phyloP scores from a whole-genome alignment of 2,113 vertebrate species.

The Strigops habroptila region DNA sequence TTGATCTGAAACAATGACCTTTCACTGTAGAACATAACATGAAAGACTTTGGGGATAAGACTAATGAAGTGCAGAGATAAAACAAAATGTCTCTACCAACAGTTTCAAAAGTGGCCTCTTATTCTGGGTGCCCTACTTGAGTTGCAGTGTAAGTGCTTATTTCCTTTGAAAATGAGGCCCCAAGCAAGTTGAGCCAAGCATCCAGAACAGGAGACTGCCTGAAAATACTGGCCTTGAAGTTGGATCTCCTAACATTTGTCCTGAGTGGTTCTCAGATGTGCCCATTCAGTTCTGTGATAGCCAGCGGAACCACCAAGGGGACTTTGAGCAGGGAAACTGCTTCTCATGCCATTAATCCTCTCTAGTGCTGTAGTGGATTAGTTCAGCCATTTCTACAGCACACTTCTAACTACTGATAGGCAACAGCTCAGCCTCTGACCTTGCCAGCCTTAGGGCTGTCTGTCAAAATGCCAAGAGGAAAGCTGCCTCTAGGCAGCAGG shows the following conservation, averaged over 20 bases:
- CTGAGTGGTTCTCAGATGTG: not conserved
- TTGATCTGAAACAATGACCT: constrained; percentile 20
- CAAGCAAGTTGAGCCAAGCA: not conserved
- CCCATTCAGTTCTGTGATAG: not conserved
- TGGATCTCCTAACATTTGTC: not conserved
- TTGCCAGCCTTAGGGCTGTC: not conserved
- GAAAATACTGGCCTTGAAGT: not conserved
- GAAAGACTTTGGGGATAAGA: constrained; percentile 19
- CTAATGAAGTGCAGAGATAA: constrained; percentile 25
- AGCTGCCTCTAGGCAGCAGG: not conserved
- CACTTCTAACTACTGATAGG: not conserved
- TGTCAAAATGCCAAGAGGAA: not conserved
- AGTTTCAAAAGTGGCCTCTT: constrained; percentile 1
- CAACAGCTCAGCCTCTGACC: not conserved
- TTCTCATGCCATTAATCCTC: not conserved
- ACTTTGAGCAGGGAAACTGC: not conserved
- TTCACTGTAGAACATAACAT: not conserved
- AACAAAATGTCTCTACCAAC: not conserved
- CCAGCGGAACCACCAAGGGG: not conserved
- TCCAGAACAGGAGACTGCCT: not conserved
- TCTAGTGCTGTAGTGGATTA: not conserved
- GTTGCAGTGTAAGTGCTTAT: accelerated
- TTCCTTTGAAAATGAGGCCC: not conserved
- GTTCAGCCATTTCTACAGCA: not conserved
- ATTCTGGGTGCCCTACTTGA: not conserved